A percentile compares a stretch with the other conserved stretches of the same genome.
These are phyloP conservation scores for Nemurella pictetii DNA, from an alignment of 2,888 invertebrate species.

Conservation along the genomic window DNA sequence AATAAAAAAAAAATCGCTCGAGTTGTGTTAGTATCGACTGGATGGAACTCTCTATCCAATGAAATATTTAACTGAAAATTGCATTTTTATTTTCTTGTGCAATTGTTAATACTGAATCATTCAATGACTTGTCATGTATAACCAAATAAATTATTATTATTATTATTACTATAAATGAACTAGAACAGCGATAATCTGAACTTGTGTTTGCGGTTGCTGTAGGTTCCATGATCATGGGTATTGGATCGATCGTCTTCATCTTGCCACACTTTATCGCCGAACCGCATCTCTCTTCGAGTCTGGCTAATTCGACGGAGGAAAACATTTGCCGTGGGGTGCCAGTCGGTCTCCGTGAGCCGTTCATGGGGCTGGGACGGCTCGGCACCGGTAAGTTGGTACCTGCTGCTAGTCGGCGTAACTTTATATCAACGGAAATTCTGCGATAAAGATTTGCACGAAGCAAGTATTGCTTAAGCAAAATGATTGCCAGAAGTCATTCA, in stretches of 20 bases:
- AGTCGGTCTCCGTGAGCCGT: conserved; percentile 74
- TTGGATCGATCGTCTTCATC: conserved; percentile 90
- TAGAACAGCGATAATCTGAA: not conserved
- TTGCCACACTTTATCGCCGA: conserved; percentile 90
- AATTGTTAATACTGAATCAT: no score
- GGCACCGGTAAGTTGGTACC: conserved; percentile 43
- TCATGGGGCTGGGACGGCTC: conserved; percentile 61
- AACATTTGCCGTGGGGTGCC: conserved; percentile 79
- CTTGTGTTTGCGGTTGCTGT: conserved; percentile 38
- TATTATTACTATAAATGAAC: not conserved
- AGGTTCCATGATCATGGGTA: conserved; percentile 90
- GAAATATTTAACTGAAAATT: no score
- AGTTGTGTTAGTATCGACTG: no score
- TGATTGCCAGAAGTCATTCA: no score
- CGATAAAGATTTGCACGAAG: no score
- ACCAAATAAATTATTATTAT: not conserved
- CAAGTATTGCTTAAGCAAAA: no score
- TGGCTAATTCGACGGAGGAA: conserved; percentile 70
- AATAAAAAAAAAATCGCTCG: no score
- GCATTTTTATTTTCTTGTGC: no score
- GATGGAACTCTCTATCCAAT: no score
- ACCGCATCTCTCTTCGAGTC: conserved; percentile 69
- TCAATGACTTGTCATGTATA: conserved; percentile 1
- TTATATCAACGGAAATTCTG: no score
- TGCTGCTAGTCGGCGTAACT: no score